Base-by-base conservation (phyloP, 2,113 vertebrate species). In the Cinclus cinclus region DNA sequence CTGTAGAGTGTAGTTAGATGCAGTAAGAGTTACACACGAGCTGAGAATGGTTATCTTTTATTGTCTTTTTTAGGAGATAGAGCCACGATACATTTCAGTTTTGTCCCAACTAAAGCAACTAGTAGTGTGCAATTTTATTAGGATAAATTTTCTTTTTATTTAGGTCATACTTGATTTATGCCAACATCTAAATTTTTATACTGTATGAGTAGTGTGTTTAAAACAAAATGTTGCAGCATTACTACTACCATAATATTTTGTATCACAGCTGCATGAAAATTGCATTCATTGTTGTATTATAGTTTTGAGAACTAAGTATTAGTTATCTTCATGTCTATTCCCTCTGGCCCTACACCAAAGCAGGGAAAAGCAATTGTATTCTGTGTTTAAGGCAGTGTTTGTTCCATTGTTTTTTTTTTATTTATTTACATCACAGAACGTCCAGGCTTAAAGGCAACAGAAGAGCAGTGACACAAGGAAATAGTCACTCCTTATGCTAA, bases 351-450 rank as follows among this genome's bases (percentile, higher is more conserved):
- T 95, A 92, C 94, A 96, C 37, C 12, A 24, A 93, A 90, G 37
- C 89, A 82, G 89, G 31, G 35, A 92, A 96, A 96, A 96, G 93
- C 60, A 89, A 56, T 76, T 94, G 70, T 50, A 79, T 96, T 95
- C 91, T 90, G 50, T 94, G 56, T 63, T 91, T 97, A 87, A 94
- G 90, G 52, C 35, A 79, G 49, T 73, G 52, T 92, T 89, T 28
- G 59, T 52, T 1, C 30, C 65, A 58, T 58, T 93, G 21, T 20
- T 94, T 52, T 10, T 28, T 95, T 69, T 50, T 89, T 7, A 37
- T 90, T 94, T 56, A 85, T 92, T 95, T 95, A 58, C 42, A 49
- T 74, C 59, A 35, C 52, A 79, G 70, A 90, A 35, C 0, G 1
- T 87, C 88, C 52, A n/a, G 5, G 21, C 62, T 74, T 95, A 82